Conservation (phyloP, 2,113 vertebrate species). For the Diglossa brunneiventris region DNA sequence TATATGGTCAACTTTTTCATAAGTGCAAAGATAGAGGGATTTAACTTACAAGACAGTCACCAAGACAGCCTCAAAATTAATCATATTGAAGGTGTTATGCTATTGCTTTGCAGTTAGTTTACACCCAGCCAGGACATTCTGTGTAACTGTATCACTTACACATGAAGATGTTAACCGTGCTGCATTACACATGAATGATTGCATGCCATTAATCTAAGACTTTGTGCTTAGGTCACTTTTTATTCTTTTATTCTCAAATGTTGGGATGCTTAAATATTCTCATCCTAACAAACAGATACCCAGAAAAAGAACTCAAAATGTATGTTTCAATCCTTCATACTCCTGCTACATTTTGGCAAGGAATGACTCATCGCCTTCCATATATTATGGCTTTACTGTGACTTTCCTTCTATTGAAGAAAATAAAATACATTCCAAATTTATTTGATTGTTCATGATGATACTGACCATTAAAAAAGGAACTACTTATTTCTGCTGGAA, state of each 20-base stretch:
- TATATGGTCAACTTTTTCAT: background rate
- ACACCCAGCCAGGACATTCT: background rate
- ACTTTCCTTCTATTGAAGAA: background rate
- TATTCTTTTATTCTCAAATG: background rate
- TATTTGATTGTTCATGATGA: background rate
- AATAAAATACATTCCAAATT: background rate
- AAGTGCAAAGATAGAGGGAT: background rate
- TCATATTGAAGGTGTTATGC: background rate
- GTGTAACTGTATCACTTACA: no score
- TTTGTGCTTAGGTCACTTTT: background rate
- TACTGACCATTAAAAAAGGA: background rate
- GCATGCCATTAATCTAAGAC: background rate
- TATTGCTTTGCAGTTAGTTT: background rate
- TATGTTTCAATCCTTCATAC: background rate
- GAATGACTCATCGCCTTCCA: background rate
- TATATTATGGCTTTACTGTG: rapidly evolving
- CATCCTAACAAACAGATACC: background rate
- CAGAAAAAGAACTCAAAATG: background rate
- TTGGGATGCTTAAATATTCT: background rate
- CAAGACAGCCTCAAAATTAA: background rate
- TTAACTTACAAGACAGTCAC: background rate
- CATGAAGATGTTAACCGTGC: background rate
- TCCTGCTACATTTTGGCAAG: background rate
- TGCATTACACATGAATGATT: background rate
- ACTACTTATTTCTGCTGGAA: background rate